Base-by-base conservation (phyloP, 2,797 vertebrate genomes). In the Poecile montanus region DNA sequence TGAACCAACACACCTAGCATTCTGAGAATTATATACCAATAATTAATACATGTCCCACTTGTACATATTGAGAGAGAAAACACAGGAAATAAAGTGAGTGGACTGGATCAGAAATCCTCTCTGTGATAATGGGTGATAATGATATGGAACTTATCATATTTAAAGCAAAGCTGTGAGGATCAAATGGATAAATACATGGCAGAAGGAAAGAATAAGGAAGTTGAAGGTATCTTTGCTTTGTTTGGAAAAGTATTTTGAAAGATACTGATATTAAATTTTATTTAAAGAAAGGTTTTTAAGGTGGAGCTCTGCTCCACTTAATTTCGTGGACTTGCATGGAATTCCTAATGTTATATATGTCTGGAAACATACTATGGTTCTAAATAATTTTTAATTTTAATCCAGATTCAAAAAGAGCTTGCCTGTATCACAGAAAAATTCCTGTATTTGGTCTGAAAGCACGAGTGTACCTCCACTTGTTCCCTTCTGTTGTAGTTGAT, bases 171-270 rank as follows among this genome's bases (percentile, higher is more conserved):
- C 50, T 80, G 15, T 91, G 42, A 74, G 60, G 66, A 68, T 75
- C 45, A 42, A 86, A 71, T 34, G 50, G 74, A 48, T 77, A 89
- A 77, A 60, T 58, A 12, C 7, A 32, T 78, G 73, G 60, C 45
- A 93, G 76, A 92, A 93, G 67, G 40, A 81, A 83, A 89, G 34
- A 34, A 68, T 45, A 93, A 57, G 54, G 63, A 72, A 50, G 45
- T 32, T n/a, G 53, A 88, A 84, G 18, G 5, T 88, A 79, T 93
- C 38, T 78, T 92, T 91, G 48, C 73, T 61, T 83, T 88, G 60
- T 92, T 70, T 92, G 54, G 63, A 92, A 94, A 77, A 54, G 8
- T 88, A n/a, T 86, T 94, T 95, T 66, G 77, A 89, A 96, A 85
- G 16, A 70, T 27, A 57, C 6, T 62, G 25, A 78, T 54, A 7